Base-by-base conservation (phyloP, 2,888 invertebrate species). In the Mactromeris polynyma region DNA sequence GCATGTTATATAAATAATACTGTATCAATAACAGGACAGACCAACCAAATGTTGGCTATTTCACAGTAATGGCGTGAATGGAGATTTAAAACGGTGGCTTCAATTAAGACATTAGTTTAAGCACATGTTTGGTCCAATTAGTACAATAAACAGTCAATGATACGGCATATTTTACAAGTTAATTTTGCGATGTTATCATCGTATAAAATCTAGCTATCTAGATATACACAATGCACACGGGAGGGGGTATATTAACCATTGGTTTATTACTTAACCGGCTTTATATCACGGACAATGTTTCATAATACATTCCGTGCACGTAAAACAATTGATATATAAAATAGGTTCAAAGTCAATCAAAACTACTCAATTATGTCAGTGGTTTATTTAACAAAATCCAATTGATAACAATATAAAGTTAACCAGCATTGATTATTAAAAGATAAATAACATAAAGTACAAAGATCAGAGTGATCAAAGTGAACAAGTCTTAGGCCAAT, bases 321-420 rank as follows among this genome's bases (percentile, higher is more conserved):
- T 26, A 64, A 64, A 64, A 26, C 58, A 64, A 26, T 64, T 64
- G 58, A n/a, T 64, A 26, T 46, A 46, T 46, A 46, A 46, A 46
- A 46, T 36, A 73, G 73, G 73, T 73, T 36, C 73, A 73, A 73
- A 73, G 73, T 73, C 73, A 73, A 73, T 73, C 36, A 73, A 58
- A 73, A 33, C 36, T 19, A 69, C 36, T 14, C 73, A 73, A 73
- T 73, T 73, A 73, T 73, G 73, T 73, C 73, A 73, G 17, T 73
- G 36, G 73, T 36, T 73, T 73, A 73, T 73, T 73, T 36, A 73
- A 73, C 73, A 73, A 73, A 19, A 36, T 36, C 36, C 17, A 36
- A 33, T 17, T 73, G 73, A 73, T 36, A 73, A 73, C 73, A 73
- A 73, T 73, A 36, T 73, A 73, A 73, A 26, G 73, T 73, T 73